phyloP scores from a whole-genome alignment of 2,113 vertebrate species.

The Polyodon spathula region DNA sequence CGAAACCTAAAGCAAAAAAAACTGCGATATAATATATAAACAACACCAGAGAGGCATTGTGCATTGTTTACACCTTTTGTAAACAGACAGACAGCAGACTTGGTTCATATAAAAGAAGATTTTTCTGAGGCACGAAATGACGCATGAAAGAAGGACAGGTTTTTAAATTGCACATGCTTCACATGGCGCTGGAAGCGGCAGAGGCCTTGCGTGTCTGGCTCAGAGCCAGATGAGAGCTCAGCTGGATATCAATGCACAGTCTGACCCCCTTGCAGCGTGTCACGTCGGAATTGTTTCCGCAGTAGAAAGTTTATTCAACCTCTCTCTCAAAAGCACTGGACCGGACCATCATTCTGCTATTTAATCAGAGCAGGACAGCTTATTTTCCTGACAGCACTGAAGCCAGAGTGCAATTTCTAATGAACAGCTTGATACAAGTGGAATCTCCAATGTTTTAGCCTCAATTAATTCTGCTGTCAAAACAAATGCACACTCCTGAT shows the following conservation, averaged over 20 bases:
- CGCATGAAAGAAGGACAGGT: conserved; percentile 58
- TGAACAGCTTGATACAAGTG: conserved; percentile 78
- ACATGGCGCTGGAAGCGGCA: conserved; percentile 58
- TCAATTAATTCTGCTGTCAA: conserved; percentile 94
- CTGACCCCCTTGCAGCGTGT: conserved; percentile 68
- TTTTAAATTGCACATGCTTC: conserved; percentile 69
- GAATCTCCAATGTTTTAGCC: conserved; percentile 80
- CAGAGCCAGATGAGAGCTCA: conserved; percentile 83
- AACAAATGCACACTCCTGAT: conserved; percentile 77
- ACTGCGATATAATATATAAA: conserved; percentile 40
- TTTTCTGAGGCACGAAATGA: conserved; percentile 52
- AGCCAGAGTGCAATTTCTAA: conserved; percentile 71
- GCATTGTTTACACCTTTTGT: conserved; percentile 44
- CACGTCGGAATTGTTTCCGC: conserved; percentile 83
- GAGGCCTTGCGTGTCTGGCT: conserved; percentile 79
- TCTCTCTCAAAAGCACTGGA: conserved; percentile 67
- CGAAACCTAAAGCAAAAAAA: conserved; percentile 33
- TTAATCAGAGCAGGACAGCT: conserved; percentile 70
- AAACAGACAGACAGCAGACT: conserved; percentile 47
- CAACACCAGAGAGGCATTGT: conserved; percentile 35
- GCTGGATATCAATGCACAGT: conserved; percentile 82
- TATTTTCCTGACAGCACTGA: conserved; percentile 83
- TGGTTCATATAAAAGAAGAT: conserved; percentile 46
- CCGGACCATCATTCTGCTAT: conserved; percentile 66
- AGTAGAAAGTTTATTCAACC: conserved; percentile 93